These are phyloP conservation scores for Acanthiza pusilla DNA, from an alignment of 2,797 vertebrate genomes.

Conservation along the genomic window DNA sequence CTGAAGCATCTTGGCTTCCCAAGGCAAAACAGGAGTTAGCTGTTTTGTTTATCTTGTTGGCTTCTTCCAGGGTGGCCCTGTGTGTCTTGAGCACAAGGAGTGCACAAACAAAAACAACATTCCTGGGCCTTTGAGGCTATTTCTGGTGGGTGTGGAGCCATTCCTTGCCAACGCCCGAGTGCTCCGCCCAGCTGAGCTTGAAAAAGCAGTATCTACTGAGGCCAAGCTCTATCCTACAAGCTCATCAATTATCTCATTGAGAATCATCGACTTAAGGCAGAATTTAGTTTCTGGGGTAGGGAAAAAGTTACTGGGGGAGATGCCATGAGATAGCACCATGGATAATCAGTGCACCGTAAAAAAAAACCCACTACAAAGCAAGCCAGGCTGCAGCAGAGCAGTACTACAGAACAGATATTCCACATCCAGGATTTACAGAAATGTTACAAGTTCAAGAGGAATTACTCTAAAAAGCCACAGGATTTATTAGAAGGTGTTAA, in stretches of 20 bases:
- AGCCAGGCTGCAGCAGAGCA: background rate
- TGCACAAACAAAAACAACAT: background rate
- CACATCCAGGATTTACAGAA: background rate
- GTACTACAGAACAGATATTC: background rate
- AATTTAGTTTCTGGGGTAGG: background rate
- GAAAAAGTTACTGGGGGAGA: background rate
- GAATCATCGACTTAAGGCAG: background rate
- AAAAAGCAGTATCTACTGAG: background rate
- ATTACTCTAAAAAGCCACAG: conserved; percentile 8
- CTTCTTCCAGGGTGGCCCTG: background rate
- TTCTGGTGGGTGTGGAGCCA: background rate
- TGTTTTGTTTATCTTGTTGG: background rate
- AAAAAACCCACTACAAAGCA: background rate
- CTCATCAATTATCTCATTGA: background rate
- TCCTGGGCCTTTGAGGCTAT: background rate
- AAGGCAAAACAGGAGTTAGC: background rate
- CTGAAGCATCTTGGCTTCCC: background rate
- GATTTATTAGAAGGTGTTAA: conserved; percentile 3
- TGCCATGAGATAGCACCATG: background rate
- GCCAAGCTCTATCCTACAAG: background rate
- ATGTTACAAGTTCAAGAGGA: conserved; percentile 17
- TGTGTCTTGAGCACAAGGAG: background rate
- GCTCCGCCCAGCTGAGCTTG: background rate
- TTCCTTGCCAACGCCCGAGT: fast-evolving
- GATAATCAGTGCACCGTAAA: background rate